Conservation (phyloP, 2,888 invertebrate species). For the Marasmarcha lunaedactyla region DNA sequence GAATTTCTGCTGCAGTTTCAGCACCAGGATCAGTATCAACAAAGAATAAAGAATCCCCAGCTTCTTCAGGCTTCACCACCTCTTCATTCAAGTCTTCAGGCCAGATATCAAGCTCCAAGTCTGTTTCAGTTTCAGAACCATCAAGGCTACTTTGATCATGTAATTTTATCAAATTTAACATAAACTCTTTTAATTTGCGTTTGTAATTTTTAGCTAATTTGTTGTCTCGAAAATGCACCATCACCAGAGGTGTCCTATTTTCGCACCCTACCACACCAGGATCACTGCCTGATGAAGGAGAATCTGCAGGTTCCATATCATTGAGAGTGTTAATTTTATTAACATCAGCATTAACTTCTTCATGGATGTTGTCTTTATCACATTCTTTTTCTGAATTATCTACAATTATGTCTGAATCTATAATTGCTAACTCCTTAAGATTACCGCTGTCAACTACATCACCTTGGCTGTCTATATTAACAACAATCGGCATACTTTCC, state of each 20-base stretch:
- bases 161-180: constrained; percentile 48
- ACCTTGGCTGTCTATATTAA: constrained; percentile 5
- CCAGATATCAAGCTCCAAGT: constrained; percentile 50
- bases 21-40: constrained; percentile 45
- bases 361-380: constrained; percentile 20
- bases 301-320: constrained; percentile 39
- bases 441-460: constrained; percentile 18
- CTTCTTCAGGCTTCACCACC: constrained; percentile 14
- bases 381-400: not conserved
- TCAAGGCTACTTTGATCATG: constrained; percentile 26
- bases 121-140: constrained; percentile 37
- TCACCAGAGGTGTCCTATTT: constrained; percentile 48
- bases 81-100: constrained; percentile 39
- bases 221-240: constrained; percentile 54
- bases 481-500: not conserved
- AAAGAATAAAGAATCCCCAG: constrained; percentile 45
- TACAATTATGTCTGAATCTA: not conserved
- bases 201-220: constrained; percentile 52
- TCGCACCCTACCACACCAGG: constrained; percentile 46
- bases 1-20: constrained; percentile 28
- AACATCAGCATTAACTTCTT: constrained; percentile 5
- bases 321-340: constrained; percentile 40
- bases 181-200: constrained; percentile 51
- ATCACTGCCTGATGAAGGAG: constrained; percentile 40
- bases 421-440: not conserved